These are phyloP conservation scores for Neotoma lepida DNA, from an alignment of 2,113 vertebrate species.

Conservation along the genomic window DNA sequence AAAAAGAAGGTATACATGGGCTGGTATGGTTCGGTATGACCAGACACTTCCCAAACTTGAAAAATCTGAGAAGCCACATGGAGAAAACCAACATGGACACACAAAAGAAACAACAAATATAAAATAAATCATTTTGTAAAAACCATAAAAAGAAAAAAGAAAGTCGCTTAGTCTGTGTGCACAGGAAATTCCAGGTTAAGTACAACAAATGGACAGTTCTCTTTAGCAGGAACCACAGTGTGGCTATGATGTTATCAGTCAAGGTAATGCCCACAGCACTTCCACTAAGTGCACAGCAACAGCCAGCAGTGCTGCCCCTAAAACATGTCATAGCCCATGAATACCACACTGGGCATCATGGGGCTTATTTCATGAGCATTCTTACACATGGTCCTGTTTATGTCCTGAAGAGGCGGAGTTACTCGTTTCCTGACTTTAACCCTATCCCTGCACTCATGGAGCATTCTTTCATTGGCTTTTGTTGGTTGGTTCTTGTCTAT, in stretches of 20 bases:
- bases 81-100: too few species aligned
- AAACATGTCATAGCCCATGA: background rate
- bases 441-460: background rate
- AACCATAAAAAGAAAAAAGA: background rate
- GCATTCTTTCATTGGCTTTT: background rate
- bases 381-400: background rate
- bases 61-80: too few species aligned
- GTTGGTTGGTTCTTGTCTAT: background rate
- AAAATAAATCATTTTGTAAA: background rate
- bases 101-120: background rate
- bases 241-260: background rate
- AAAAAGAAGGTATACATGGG: too few species aligned
- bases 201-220: background rate
- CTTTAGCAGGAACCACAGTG: background rate
- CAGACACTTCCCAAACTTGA: too few species aligned
- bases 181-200: background rate
- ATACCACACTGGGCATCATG: background rate
- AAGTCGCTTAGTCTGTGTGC: too few species aligned
- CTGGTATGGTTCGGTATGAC: too few species aligned
- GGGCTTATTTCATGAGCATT: background rate
- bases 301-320: background rate
- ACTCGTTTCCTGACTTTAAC: background rate
- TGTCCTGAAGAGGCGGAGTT: background rate
- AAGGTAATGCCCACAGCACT: too few species aligned
- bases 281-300: background rate